Conservation (phyloP, 2,797 vertebrate species). For the Cuniculus paca region DNA sequence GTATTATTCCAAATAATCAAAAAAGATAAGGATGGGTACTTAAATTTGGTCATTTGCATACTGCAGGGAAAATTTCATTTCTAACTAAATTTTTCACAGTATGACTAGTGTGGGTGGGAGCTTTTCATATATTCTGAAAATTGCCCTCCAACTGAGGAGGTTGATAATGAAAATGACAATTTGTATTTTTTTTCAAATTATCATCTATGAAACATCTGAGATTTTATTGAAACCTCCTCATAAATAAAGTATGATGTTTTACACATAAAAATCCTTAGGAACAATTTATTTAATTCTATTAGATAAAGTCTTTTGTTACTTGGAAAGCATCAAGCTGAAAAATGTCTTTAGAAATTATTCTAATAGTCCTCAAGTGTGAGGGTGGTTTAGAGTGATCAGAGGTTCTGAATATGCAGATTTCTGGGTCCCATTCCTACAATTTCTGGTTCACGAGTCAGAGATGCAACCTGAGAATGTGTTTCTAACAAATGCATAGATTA, state of each 20-base stretch:
- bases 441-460: not conserved
- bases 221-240: not conserved
- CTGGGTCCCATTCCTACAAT: not conserved
- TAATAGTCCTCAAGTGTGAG: not conserved
- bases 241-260: constrained; percentile 40
- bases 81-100: constrained; percentile 65
- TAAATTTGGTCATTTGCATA: constrained; percentile 34
- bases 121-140: constrained; percentile 52
- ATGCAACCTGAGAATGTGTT: not conserved
- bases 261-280: not conserved
- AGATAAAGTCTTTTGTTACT: not conserved
- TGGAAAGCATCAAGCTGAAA: not conserved
- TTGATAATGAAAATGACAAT: constrained; percentile 66
- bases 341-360: not conserved
- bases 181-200: constrained; percentile 60
- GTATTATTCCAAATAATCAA: not conserved
- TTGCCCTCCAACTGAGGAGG: constrained; percentile 3
- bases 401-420: not conserved
- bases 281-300: not conserved
- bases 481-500: not conserved
- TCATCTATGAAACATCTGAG: not conserved
- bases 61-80: not conserved
- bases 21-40: not conserved
- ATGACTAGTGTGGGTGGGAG: constrained; percentile 11
- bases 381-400: not conserved